These are phyloP conservation scores for Sinocyclocheilus grahami DNA, from an alignment of 2,113 vertebrate species.

Conservation along the genomic window DNA sequence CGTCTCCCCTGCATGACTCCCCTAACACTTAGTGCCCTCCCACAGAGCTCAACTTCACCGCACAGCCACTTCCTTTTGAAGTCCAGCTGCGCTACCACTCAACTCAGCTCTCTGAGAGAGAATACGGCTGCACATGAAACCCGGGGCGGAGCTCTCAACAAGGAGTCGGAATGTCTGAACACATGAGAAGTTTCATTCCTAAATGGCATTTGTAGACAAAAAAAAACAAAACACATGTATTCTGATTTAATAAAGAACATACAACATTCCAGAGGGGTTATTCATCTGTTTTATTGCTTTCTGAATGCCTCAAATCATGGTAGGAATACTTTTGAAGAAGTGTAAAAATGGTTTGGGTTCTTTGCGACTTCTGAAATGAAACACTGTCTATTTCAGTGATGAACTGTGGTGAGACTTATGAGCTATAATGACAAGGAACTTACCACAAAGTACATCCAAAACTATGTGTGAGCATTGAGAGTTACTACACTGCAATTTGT, in stretches of 20 bases:
- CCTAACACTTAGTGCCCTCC: conserved; percentile 52
- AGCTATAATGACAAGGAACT: not conserved
- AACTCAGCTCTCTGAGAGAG: not conserved
- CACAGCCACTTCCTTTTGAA: conserved; percentile 56
- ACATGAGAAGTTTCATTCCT: not conserved
- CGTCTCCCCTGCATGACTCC: conserved; percentile 40
- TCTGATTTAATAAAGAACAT: not conserved
- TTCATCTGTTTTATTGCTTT: not conserved
- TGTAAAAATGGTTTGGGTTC: not conserved
- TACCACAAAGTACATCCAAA: not conserved
- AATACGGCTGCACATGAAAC: conserved; percentile 32
- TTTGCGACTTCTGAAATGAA: not conserved
- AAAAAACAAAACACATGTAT: not conserved
- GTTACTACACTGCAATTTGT: not conserved
- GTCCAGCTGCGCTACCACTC: conserved; percentile 26
- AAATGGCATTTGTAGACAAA: not conserved
- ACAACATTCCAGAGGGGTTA: not conserved
- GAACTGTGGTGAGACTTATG: not conserved
- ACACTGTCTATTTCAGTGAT: not conserved
- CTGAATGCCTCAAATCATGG: not conserved
- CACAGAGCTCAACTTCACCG: conserved; percentile 41
- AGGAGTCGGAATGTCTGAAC: not conserved
- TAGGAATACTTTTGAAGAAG: not conserved
- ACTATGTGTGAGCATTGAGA: no score
- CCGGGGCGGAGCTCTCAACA: conserved; percentile 16